Evolutionary conservation across 2,113 vertebrate genomes (phyloP), one percentile per base, ranked within the genome.

Genomic region (Cranoglanis bouderius): DNA sequence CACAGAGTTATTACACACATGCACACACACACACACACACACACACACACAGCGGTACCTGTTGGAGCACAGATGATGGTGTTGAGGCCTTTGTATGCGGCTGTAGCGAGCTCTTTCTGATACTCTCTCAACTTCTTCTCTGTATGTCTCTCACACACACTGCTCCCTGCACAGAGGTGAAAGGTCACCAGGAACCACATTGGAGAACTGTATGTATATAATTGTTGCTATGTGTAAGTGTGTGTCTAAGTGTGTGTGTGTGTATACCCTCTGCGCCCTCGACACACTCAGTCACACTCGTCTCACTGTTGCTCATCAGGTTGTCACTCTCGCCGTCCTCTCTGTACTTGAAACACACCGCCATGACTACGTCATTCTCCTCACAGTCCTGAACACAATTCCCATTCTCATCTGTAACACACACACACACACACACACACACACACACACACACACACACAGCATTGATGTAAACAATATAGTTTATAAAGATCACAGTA

Each of bases 1-100:
- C 49, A 72, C 63, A 82, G 21, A 26, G n/a, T 61, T 12, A 89
- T 24, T 53, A 85, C 46, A 65, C 35, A 85, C 46, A 65, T 72
- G 32, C 32, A 40, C 6, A 46, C 13, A 67, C 10, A 49, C 70
- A 59, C 49, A 49, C 82, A 75, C 72, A 78, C 63, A 43, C 65
- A 57, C 43, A 72, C 43, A 70, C 43, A 38, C 46, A 67, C 53
- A 43, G 6, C 78, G 18, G 29, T 24, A 93, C 93, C 93, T 84
- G 93, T 94, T 18, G 93, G 93, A 77, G 92, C 93, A n/a, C 93
- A 94, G 89, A 94, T 88, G 82, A 94, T 91, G 53, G 92, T 93
- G 88, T 94, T 94, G 3, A 91, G 53, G 4, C 93, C 91, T 2
- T 12, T 18, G 10, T 65, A 40, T 4, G 88, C 93, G 6, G 81